Conservation (phyloP, 1,140 invertebrate genomes). For the Drosophila mayri region DNA sequence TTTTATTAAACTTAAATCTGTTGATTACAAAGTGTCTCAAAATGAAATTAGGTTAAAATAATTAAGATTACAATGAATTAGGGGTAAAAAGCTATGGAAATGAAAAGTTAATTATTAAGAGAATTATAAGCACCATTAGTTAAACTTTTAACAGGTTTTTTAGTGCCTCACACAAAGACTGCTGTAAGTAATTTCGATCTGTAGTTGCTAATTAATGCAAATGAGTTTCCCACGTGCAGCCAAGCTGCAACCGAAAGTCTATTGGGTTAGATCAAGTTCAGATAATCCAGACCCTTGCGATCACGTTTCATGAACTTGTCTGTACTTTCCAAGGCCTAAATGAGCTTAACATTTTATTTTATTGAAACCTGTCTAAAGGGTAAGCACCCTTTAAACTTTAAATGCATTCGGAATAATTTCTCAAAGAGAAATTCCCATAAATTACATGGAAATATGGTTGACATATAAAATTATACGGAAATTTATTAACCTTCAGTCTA, state of each 20-base stretch:
- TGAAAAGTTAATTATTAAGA: not conserved
- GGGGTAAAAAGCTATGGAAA: not conserved
- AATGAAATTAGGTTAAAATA: not conserved
- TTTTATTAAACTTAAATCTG: no score
- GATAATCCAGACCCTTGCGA: not conserved
- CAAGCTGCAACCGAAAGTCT: not conserved
- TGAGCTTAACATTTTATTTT: constrained; percentile 1
- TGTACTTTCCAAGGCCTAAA: constrained; percentile 11
- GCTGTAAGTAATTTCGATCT: not conserved
- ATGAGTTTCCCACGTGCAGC: constrained; percentile 14
- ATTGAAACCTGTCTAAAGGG: constrained; percentile 9
- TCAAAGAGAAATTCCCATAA: not conserved
- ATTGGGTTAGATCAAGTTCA: constrained; percentile 47
- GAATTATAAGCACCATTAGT: not conserved
- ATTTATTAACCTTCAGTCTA: not conserved
- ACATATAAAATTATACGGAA: not conserved
- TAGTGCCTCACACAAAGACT: not conserved
- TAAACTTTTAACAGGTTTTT: not conserved
- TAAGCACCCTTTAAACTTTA: constrained; percentile 11
- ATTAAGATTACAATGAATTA: not conserved
- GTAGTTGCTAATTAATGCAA: constrained; percentile 33
- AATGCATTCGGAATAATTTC: not conserved
- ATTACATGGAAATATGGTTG: constrained; percentile 4
- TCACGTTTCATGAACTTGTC: constrained; percentile 26
- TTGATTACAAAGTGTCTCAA: not conserved